Evolutionary conservation across 2,888 invertebrate species (phyloP), one percentile per base, ranked within the genome.

Genomic region (Caenorhabditis sp.): DNA sequence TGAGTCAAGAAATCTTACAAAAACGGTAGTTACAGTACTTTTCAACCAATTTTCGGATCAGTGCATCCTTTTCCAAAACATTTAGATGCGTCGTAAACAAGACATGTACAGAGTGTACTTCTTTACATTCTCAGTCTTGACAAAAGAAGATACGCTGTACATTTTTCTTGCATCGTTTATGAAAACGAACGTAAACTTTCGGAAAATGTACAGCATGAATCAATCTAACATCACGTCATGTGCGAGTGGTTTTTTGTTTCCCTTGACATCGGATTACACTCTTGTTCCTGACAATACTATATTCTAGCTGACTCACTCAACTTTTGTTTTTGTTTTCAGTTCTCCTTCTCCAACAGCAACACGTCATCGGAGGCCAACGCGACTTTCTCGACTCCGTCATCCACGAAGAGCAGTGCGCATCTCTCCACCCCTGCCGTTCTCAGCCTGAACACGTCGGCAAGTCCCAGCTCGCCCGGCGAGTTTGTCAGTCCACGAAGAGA

Each of bases 401-500:
- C 65, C 61, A 52, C 46, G 43, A 58, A 58, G 37, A 56, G 45
- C 62, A 59, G 50, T 32, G 48, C 41, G 3, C 62, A 53, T 0
- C 43, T 37, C n/a, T 53, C 70, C 7, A 71, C 62, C 0, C 71
- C 62, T 1, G 71, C 61, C 9, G 48, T 48, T 2, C 71, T 61
- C 15, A 71, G 71, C 15, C 41, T 62, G 26, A 71, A 61, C 45
- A 71, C 71, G 3, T 17, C 46, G 11, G 37, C 53, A 13, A 62
- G 37, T 30, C 30, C 61, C 5, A 24, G 55, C n/a, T 61, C 53
- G 4, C 39, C 70, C 7, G 53, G 48, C 8, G 62, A 62, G n/a
- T 59, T 70, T 30, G 70, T 70, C 26, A 80, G 80, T 24, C 82
- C 82, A 1, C 61, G 86, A 15, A 59, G 73, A 11, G 85, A 86